Percentiles rank a stretch among this genome's conserved stretches.
Evolutionary conservation across 37 sponge, comb jelly and placozoan species (phyloP).

Genomic region (Chondrilla cf. caribensis): DNA sequence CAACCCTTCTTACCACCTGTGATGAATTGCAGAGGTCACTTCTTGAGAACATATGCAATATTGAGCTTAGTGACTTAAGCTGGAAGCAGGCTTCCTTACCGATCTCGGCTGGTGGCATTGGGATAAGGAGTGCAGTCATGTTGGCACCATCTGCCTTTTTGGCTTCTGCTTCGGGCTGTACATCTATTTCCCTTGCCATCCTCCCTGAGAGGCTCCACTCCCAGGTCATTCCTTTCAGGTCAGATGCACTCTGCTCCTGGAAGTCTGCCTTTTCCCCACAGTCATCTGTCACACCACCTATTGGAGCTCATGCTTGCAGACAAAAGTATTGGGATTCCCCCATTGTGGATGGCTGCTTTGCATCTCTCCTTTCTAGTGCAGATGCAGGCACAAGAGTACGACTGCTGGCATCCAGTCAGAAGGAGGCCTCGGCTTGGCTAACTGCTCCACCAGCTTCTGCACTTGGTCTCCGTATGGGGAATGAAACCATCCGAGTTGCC

Average conservation of each 20-base stretch:
- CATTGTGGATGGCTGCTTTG: background rate
- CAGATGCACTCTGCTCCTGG: slow-evolving; percentile 5
- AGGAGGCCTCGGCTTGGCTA: slow-evolving; percentile 30
- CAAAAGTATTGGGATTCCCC: slow-evolving; percentile 38
- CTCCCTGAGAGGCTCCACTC: slow-evolving; percentile 18
- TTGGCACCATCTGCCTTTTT: slow-evolving; percentile 49
- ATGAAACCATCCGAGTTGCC: slow-evolving; percentile 25
- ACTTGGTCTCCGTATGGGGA: slow-evolving; percentile 13
- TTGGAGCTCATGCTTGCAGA: too few relatives aligned
- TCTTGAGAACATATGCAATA: slow-evolving; percentile 21
- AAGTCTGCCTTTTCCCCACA: background rate
- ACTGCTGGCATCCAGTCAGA: slow-evolving; percentile 1
- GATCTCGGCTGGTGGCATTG: slow-evolving; percentile 37
- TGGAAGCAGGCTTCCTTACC: slow-evolving; percentile 48
- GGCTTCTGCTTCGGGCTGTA: slow-evolving; percentile 39
- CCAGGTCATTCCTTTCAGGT: background rate
- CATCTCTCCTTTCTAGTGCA: background rate
- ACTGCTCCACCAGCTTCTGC: slow-evolving; percentile 26
- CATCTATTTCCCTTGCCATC: slow-evolving; percentile 6
- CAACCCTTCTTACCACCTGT: background rate
- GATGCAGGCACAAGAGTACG: slow-evolving; percentile 6
- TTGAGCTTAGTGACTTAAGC: slow-evolving; percentile 25
- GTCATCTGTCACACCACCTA: background rate
- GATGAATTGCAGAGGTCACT: slow-evolving; percentile 22
- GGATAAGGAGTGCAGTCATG: slow-evolving; percentile 38